Evolutionary conservation across 2,888 invertebrate species (phyloP), one percentile per base, ranked within the genome.

Genomic region (Agrilus biguttatus): DNA sequence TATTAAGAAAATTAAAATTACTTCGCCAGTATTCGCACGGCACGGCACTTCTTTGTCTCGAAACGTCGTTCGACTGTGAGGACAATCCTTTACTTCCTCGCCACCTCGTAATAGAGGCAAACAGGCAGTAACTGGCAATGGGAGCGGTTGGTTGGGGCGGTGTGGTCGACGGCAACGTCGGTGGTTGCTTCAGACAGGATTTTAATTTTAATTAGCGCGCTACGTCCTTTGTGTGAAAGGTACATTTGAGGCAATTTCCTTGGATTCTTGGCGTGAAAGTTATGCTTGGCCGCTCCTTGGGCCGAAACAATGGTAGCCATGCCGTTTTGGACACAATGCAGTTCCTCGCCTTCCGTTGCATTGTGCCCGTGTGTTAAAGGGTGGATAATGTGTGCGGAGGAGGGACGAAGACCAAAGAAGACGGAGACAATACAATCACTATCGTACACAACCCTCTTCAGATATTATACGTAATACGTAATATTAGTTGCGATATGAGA

Each of bases 341-440:
- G 61, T 59, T 59, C 58, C 60, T 58, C 59, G 59, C 57, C 62
- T 66, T 65, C 66, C 65, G 64, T 55, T 62, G 64, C 65, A 65
- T 65, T 66, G 65, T 65, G 58, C 61, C 58, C 57, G 64, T 64
- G 64, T 64, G 65, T 66, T 63, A 65, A 65, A 64, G 65, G 65
- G 63, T 65, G 65, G 62, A 63, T 65, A 64, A 64, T 63, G 61
- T 57, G 57, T 49, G 52, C 58, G 55, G 10, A 5, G 28, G 28
- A 7, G 10, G 10, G 28, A 28, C 10, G 28, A 28, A 8, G 10
- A 10, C 10, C 21, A 10, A 28, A 28, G 28, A 10, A 28, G 8
- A 28, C 10, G 28, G 10, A 28, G 28, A 28, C 28, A 28, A 28
- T 28, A 28, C 3, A 10, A 28, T 28, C 28, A 10, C 10, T 28